Evolutionary conservation across 1,140 invertebrate genomes (phyloP), one percentile per base, ranked within the genome.

Genomic region (Sesamia nonagrioides): DNA sequence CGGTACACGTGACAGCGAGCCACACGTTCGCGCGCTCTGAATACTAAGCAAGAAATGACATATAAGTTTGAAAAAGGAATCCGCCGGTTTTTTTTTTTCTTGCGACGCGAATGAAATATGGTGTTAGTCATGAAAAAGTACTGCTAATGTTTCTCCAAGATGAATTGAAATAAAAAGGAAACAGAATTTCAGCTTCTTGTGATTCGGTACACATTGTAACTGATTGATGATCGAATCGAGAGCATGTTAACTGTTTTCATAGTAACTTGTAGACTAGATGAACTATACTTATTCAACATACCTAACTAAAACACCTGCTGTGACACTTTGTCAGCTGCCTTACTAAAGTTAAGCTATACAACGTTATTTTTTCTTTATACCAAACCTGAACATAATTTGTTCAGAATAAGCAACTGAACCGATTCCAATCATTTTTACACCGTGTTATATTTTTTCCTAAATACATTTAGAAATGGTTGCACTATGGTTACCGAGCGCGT

Each of bases 1-100:
- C n/a, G 21, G 15, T 5, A 50, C 27, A 35, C 21, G 27, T 63
- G 73, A 58, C 42, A 15, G 21, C 58, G 0, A 18, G 13, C 35
- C 37, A 11, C 58, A 60, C 54, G 42, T 63, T 42, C 27, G 27
- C 58, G 27, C 58, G 42, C 33, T n/a, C 58, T 61, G 73, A 75
- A 75, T 75, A 75, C 56, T 61, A 63, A 75, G 42, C 40, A 37
- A 63, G 18, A 50, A 75, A 35, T 61, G 58, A 63, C 42, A 33
- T 15, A 75, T 61, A 37, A 35, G 13, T 63, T 63, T 61, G 40
- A 48, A 61, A 75, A 75, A 60, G 17, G 73, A 63, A 61, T 35
- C 0, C 71, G 54, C 52, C 35, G 56, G 27, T 27, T 58, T 54
- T 71, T 71, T 54, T 56, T 50, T 63, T 75, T 61, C 45, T 61